phyloP scores from a whole-genome alignment of 1,140 invertebrate species.

The Grapholita molesta region DNA sequence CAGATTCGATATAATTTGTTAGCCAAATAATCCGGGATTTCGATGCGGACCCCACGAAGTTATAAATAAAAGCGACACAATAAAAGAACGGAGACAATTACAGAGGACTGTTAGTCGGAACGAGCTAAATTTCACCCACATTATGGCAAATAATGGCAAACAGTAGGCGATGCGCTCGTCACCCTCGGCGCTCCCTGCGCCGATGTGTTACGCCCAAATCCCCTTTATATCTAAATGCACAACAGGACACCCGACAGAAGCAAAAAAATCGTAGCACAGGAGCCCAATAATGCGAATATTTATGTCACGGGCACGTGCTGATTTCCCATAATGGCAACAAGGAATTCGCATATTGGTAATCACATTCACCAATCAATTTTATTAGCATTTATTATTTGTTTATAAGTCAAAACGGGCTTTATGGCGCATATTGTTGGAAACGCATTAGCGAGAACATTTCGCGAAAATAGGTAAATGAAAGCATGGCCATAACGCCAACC shows the following conservation, averaged over 20 bases:
- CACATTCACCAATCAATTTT: slow-evolving; percentile 42
- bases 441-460: not conserved
- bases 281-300: slow-evolving; percentile 73
- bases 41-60: slow-evolving; percentile 55
- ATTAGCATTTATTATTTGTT: slow-evolving; percentile 36
- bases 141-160: slow-evolving; percentile 74
- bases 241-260: slow-evolving; percentile 45
- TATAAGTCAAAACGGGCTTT: not conserved
- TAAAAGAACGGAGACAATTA: slow-evolving; percentile 67
- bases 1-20: slow-evolving; percentile 74
- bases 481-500: slow-evolving; percentile 26
- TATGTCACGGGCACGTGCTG: slow-evolving; percentile 70
- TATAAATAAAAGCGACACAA: slow-evolving; percentile 70
- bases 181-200: slow-evolving; percentile 48
- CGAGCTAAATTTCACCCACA: slow-evolving; percentile 73
- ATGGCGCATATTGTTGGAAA: not conserved
- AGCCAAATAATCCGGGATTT: slow-evolving; percentile 74
- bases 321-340: slow-evolving; percentile 64
- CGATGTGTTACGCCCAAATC: slow-evolving; percentile 69
- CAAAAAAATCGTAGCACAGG: slow-evolving; percentile 57
- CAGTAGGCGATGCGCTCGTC: slow-evolving; percentile 57
- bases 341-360: slow-evolving; percentile 69
- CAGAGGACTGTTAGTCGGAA: slow-evolving; percentile 47
- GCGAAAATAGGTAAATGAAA: slow-evolving; percentile 25
- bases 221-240: slow-evolving; percentile 71